phyloP scores from a whole-genome alignment of 2,113 vertebrate species.

The Lanius collurio region DNA sequence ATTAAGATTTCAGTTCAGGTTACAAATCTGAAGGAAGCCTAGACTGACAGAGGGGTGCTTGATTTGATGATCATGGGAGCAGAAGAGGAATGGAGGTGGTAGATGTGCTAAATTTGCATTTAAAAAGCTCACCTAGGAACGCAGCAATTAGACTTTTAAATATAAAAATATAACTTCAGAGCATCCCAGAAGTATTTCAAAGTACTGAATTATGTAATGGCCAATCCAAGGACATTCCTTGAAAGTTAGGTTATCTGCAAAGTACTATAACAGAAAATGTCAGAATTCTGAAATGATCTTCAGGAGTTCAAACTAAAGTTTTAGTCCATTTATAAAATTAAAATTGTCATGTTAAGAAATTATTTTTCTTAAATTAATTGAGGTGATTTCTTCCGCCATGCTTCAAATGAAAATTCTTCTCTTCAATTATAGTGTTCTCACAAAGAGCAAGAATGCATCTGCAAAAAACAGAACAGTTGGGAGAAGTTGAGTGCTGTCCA shows the following conservation, averaged over 20 bases:
- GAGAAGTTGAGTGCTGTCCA: not conserved
- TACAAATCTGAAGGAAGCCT: conserved; percentile 56
- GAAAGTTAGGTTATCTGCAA: conserved; percentile 24
- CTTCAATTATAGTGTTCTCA: not conserved
- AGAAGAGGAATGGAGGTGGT: conserved; percentile 48
- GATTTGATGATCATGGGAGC: conserved; percentile 54
- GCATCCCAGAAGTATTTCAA: conserved; percentile 51
- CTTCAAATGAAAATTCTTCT: not conserved
- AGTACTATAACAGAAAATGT: not conserved
- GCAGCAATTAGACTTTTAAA: conserved; percentile 62
- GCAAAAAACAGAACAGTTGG: not conserved
- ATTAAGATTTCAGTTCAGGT: conserved; percentile 54
- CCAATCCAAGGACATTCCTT: conserved; percentile 49
- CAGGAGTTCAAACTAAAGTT: not conserved
- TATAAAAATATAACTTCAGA: conserved; percentile 58
- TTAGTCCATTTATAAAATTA: not conserved
- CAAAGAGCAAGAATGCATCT: not conserved
- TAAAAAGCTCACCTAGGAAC: conserved; percentile 66
- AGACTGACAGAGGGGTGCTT: conserved; percentile 45
- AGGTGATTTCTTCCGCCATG: not conserved
- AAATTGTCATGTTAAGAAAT: not conserved
- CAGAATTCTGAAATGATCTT: not conserved
- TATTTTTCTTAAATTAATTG: not conserved
- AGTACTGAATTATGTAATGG: conserved; percentile 64
- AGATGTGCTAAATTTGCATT: conserved; percentile 62